A percentile compares a stretch with the other conserved stretches of the same genome.
Evolutionary conservation across 2,113 vertebrate species (phyloP).

Genomic region (Cepphus grylle): DNA sequence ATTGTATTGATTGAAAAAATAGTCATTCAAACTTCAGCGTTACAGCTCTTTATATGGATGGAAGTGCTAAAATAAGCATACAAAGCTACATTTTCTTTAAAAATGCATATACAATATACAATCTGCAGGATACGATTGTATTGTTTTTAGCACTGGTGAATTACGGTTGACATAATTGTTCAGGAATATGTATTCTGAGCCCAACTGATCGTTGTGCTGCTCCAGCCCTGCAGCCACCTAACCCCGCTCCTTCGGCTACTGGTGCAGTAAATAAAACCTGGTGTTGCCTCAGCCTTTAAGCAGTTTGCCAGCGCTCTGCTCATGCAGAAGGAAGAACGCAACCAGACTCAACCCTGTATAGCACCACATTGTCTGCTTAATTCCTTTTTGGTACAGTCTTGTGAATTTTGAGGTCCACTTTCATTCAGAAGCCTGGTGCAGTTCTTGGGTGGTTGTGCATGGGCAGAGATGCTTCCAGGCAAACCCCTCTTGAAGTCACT

Average conservation of each 20-base stretch:
- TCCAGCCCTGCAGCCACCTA: background rate
- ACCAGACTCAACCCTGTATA: background rate
- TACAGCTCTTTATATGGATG: slow-evolving; percentile 18
- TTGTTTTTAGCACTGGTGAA: background rate
- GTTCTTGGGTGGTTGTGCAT: background rate
- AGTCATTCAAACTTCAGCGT: slow-evolving; percentile 10
- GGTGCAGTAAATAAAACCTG: background rate
- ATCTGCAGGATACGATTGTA: slow-evolving; percentile 19
- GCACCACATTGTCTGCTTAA: background rate
- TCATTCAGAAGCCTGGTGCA: background rate
- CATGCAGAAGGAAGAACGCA: background rate
- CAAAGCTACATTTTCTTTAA: slow-evolving; percentile 40
- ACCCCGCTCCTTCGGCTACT: background rate
- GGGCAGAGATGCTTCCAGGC: background rate
- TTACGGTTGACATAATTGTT: slow-evolving; percentile 12
- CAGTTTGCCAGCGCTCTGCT: background rate
- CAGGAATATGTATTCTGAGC: background rate
- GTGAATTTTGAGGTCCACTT: background rate
- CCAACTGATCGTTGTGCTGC: background rate
- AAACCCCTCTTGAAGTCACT: background rate
- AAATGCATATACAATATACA: slow-evolving; percentile 1
- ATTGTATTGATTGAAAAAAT: slow-evolving; percentile 44
- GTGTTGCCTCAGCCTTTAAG: background rate
- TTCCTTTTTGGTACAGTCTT: background rate
- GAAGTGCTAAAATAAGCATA: slow-evolving; percentile 61